Base-by-base conservation (phyloP, 1,140 invertebrate genomes). In the Potamilus streckersoni region DNA sequence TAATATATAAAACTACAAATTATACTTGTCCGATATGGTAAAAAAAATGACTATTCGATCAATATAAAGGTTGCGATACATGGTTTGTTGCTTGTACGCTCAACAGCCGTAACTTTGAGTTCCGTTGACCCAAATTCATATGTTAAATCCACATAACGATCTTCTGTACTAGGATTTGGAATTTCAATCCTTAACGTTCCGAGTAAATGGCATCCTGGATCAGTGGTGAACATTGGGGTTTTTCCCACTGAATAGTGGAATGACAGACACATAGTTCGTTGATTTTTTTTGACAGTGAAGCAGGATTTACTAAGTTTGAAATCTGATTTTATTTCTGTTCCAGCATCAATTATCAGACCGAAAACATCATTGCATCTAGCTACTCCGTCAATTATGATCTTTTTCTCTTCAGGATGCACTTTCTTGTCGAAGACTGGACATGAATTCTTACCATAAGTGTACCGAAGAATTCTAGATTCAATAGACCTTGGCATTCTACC, bases 61-160 rank as follows among this genome's bases (percentile, higher is more conserved):
- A 67, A 23, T 56, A 17, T 59, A 60, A 73, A 73, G 19, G 59
- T 19, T 1, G 62, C 27, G 20, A 20, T 59, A 19, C 71, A 73
- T 5, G 17, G 6, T n/a, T 59, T 56, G 56, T 67, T 73, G 27
- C 71, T 65, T n/a, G 65, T 59, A 57, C 58, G 13, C 49, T 73
- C 71, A 14, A 66, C 23, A 65, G 71, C 71, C 49, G 31, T 6
- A 2, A 58, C 23, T 15, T 55, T 23, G 19, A 73, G 63, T 13
- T 20, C 59, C 4, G 71, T 73, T 55, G 49, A 57, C 38, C 71
- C 71, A 73, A 73, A 73, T 27, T 20, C 19, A 27, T 66, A 73
- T 16, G 58, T 66, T 8, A 67, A 62, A 19, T 49, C 20, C 61
- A 59, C 49, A 14, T 58, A n/a, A 31, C 71, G 23, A 19, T 57